Conservation (phyloP, 2,888 invertebrate genomes). For the Prenolepis imparis region DNA sequence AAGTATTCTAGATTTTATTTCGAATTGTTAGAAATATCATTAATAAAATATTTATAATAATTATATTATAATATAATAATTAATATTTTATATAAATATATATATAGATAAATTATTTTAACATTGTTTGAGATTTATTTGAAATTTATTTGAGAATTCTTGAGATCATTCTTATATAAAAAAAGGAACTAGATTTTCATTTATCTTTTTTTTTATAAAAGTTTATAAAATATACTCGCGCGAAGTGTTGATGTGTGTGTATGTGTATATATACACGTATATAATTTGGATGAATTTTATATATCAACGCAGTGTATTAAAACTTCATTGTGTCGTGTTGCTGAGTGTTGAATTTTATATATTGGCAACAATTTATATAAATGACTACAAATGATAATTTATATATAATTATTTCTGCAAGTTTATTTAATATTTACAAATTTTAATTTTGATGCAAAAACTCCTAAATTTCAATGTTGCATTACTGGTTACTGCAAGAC, state of each 20-base stretch:
- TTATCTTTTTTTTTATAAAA: no score
- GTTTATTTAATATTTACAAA: no score
- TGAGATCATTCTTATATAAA: no score
- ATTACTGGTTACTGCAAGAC: constrained; percentile 65
- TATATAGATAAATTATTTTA: not conserved
- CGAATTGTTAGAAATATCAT: not conserved
- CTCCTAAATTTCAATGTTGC: not conserved
- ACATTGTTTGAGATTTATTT: no score
- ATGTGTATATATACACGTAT: not conserved
- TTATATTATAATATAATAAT: not conserved
- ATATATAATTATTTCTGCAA: not conserved
- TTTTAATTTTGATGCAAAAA: not conserved
- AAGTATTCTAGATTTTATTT: not conserved
- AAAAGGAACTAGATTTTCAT: no score
- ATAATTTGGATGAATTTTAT: not conserved
- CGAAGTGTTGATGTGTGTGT: no score
- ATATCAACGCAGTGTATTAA: not conserved
- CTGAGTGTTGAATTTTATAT: not conserved
- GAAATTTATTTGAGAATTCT: no score
- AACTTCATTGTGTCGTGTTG: not conserved
- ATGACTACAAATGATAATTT: not conserved
- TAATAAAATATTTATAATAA: not conserved
- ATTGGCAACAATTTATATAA: not conserved
- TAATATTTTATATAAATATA: not conserved
- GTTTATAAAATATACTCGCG: no score